phyloP scores from a whole-genome alignment of 2,888 invertebrate genomes.

The Athripsodes cinereus region DNA sequence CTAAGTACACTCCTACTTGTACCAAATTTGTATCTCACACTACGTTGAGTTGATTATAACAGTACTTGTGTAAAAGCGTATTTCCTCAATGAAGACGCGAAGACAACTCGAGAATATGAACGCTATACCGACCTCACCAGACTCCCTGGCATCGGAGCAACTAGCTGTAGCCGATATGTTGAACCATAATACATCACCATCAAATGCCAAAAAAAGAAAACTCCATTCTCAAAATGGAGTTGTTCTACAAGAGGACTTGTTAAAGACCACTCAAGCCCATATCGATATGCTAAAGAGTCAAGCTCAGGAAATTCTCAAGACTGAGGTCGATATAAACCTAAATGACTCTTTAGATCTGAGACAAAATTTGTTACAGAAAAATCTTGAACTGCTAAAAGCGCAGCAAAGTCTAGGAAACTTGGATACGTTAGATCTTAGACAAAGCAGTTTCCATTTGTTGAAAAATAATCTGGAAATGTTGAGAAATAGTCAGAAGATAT shows the following conservation, averaged over 20 bases:
- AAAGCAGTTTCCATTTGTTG: slow-evolving; percentile 24
- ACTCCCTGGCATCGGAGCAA: slow-evolving; percentile 39
- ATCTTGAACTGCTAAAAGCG: slow-evolving; percentile 23
- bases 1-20: too few relatives aligned
- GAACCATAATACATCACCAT: slow-evolving; percentile 29
- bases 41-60: too few relatives aligned
- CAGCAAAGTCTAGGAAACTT: slow-evolving; percentile 19
- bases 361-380: slow-evolving; percentile 24
- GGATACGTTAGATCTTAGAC: slow-evolving; percentile 24
- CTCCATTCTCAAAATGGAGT: slow-evolving; percentile 18
- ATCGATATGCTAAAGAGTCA: slow-evolving; percentile 25
- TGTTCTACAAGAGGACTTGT: slow-evolving; percentile 18
- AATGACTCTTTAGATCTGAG: slow-evolving; percentile 20
- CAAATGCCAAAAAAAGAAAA: slow-evolving; percentile 34
- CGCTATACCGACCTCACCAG: slow-evolving; percentile 39
- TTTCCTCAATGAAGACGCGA: not conserved
- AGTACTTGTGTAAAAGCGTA: too few relatives aligned
- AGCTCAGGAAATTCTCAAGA: slow-evolving; percentile 23
- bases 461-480: slow-evolving; percentile 26
- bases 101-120: slow-evolving; percentile 32
- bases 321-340: slow-evolving; percentile 6
- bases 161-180: slow-evolving; percentile 36
- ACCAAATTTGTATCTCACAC: too few relatives aligned
- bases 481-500: slow-evolving; percentile 24
- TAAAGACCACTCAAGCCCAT: slow-evolving; percentile 23